Evolutionary conservation across 2,888 invertebrate species (phyloP).

Genomic region (Zaprionus bogoriensis): DNA sequence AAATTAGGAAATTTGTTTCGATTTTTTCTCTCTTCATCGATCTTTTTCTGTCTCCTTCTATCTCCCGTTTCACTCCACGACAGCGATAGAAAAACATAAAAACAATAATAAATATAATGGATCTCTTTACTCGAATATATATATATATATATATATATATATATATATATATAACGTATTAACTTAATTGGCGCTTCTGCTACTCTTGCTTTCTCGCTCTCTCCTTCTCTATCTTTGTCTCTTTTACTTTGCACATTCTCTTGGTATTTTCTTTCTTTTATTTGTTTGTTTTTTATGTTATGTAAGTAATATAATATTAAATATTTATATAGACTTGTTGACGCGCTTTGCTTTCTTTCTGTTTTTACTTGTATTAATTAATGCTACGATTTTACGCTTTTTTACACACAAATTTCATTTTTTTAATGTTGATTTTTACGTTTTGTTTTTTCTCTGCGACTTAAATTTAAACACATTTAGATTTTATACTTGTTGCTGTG

Average conservation of each 20-base stretch:
- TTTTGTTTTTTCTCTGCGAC: constrained; percentile 49
- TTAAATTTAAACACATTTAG: constrained; percentile 73
- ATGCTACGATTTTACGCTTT: constrained; percentile 69
- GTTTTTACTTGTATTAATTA: constrained; percentile 36
- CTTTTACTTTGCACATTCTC: constrained; percentile 40
- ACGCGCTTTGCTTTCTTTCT: constrained; percentile 29
- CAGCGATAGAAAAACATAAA: too few species aligned
- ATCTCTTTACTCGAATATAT: constrained; percentile 63
- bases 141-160: constrained; percentile 54
- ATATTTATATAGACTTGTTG: constrained; percentile 59
- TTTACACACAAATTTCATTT: constrained; percentile 76
- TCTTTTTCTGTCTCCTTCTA: constrained; percentile 8
- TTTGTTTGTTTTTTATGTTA: constrained; percentile 19
- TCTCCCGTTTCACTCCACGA: too few species aligned
- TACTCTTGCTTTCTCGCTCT: neutral
- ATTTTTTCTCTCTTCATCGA: constrained; percentile 46
- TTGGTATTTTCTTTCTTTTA: constrained; percentile 37
- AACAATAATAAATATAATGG: constrained; percentile 50
- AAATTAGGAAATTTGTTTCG: constrained; percentile 38
- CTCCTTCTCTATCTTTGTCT: neutral
- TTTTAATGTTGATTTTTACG: constrained; percentile 32
- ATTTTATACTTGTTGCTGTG: constrained; percentile 51
- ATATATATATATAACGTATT: constrained; percentile 54
- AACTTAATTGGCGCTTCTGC: constrained; percentile 66
- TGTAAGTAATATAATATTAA: constrained; percentile 59